Evolutionary conservation across 2,888 invertebrate species (phyloP).

Genomic region (Dynastes maya): DNA sequence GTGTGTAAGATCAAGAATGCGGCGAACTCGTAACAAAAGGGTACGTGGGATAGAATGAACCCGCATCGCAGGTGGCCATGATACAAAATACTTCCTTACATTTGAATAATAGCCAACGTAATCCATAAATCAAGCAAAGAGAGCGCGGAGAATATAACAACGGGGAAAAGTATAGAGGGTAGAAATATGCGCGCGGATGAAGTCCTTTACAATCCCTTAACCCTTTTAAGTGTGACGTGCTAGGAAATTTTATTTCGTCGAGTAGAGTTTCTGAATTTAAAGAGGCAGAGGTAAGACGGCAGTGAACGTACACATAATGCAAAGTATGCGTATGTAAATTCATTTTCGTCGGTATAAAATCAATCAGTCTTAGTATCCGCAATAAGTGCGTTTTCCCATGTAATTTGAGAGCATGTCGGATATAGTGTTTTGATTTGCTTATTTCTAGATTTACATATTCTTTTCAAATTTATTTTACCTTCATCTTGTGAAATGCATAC

Average conservation of each 20-base stretch:
- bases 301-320: neutral
- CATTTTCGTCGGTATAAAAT: constrained; percentile 5
- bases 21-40: constrained; percentile 50
- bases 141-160: constrained; percentile 58
- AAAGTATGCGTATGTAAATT: constrained; percentile 23
- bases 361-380: neutral
- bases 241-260: constrained; percentile 49
- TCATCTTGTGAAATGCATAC: neutral
- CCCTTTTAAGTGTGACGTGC: constrained; percentile 54
- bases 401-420: constrained; percentile 54
- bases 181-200: constrained; percentile 50
- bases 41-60: constrained; percentile 61
- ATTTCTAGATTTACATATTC: constrained; percentile 52
- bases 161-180: constrained; percentile 39
- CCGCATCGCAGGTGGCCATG: constrained; percentile 64
- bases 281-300: constrained; percentile 14
- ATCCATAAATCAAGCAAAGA: constrained; percentile 60
- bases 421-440: constrained; percentile 36
- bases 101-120: constrained; percentile 62
- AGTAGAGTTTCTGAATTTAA: constrained; percentile 46
- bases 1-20: constrained; percentile 47
- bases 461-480: constrained; percentile 51
- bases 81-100: constrained; percentile 64
- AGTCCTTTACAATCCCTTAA: constrained; percentile 56
- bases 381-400: constrained; percentile 54